phyloP scores from a whole-genome alignment of 2,797 vertebrate species.

The Schizopygopsis malacanthus region DNA sequence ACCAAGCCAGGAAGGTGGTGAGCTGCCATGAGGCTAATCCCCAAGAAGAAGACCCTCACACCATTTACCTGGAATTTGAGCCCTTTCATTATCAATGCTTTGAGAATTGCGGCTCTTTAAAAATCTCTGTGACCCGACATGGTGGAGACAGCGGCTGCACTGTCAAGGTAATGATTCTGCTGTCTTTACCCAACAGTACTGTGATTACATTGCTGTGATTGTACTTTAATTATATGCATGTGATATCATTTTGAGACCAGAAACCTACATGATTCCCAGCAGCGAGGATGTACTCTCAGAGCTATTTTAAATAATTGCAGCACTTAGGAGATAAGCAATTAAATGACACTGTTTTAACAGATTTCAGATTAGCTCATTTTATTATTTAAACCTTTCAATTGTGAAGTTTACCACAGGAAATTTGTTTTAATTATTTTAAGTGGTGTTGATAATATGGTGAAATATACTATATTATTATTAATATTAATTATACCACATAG shows the following conservation, averaged over 20 bases:
- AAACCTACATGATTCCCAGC: conserved; percentile 28
- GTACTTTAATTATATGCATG: conserved; percentile 35
- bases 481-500: neutral
- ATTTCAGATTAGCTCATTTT: conserved; percentile 25
- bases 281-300: conserved; percentile 15
- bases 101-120: conserved; percentile 87
- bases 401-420: conserved; percentile 1
- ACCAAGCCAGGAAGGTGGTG: conserved; percentile 86
- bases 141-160: conserved; percentile 82
- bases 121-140: conserved; percentile 79
- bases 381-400: conserved; percentile 22
- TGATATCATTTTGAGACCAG: conserved; percentile 36
- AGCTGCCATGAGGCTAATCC: conserved; percentile 83
- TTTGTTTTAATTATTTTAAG: neutral
- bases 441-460: neutral
- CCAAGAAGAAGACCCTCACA: conserved; percentile 85
- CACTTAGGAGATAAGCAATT: conserved; percentile 14
- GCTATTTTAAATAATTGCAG: conserved; percentile 47
- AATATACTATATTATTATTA: neutral
- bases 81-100: conserved; percentile 86
- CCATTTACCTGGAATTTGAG: conserved; percentile 85
- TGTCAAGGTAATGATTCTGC: conserved; percentile 74
- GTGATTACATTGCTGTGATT: conserved; percentile 27
- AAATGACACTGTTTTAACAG: conserved; percentile 42
- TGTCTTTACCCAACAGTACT: conserved; percentile 20